These are phyloP conservation scores for Drosophila carrolli DNA, from an alignment of 1,140 invertebrate genomes.

Conservation along the genomic window DNA sequence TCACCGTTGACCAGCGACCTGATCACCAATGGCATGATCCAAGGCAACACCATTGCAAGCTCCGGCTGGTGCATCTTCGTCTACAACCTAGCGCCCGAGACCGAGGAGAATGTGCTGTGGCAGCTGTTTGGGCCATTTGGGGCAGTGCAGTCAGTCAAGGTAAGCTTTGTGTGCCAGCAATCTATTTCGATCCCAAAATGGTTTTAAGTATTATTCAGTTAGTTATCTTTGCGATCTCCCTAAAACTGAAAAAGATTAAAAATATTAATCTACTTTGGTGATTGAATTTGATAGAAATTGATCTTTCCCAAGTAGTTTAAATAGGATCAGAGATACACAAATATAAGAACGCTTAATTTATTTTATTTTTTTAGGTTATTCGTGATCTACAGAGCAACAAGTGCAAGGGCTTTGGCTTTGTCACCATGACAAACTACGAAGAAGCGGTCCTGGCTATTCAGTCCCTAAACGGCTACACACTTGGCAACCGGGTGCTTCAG, in stretches of 20 bases:
- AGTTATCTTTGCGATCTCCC: too few relatives aligned
- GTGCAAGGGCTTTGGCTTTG: slow-evolving; percentile 99
- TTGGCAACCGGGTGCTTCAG: slow-evolving; percentile 98
- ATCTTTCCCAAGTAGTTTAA: too few relatives aligned
- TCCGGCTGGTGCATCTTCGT: slow-evolving; percentile 99
- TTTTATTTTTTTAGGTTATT: slow-evolving; percentile 87
- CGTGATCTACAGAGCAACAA: slow-evolving; percentile 99
- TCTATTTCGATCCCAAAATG: too few relatives aligned
- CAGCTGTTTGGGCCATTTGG: slow-evolving; percentile 99
- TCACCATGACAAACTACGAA: slow-evolving; percentile 99
- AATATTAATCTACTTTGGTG: too few relatives aligned
- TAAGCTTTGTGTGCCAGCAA: slow-evolving; percentile 15
- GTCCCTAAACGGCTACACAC: slow-evolving; percentile 98
- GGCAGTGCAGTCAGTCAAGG: slow-evolving; percentile 99
- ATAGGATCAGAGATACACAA: too few relatives aligned
- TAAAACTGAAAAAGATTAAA: too few relatives aligned
- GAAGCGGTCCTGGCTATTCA: slow-evolving; percentile 99
- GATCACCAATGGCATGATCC: slow-evolving; percentile 94
- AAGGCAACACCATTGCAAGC: slow-evolving; percentile 92
- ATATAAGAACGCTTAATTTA: too few relatives aligned
- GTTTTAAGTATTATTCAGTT: too few relatives aligned
- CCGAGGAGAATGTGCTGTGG: slow-evolving; percentile 99
- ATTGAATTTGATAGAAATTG: too few relatives aligned
- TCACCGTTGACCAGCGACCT: slow-evolving; percentile 97
- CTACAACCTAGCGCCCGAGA: slow-evolving; percentile 99